Evolutionary conservation across 2,888 invertebrate species (phyloP).

Genomic region (Norana najaformis): DNA sequence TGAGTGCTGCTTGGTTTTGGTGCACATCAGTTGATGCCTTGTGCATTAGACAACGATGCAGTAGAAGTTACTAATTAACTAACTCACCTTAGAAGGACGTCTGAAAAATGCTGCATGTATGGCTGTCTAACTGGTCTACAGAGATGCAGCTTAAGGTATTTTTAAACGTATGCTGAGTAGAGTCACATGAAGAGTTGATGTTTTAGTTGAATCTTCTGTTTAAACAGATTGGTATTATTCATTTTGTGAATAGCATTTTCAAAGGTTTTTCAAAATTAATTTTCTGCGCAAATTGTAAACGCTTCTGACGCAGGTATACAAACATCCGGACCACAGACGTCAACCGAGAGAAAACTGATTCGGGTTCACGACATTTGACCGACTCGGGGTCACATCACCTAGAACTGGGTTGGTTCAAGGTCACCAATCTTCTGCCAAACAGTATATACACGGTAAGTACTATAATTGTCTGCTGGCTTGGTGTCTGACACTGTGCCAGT

Average conservation of each 20-base stretch:
- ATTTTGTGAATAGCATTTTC: too few species aligned
- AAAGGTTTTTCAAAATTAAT: background rate
- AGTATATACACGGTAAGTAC: conserved; percentile 31
- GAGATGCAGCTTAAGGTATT: too few species aligned
- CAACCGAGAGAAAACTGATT: conserved; percentile 68
- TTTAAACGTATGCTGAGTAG: too few species aligned
- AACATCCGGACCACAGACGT: conserved; percentile 28
- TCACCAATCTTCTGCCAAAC: conserved; percentile 91
- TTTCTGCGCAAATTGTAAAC: background rate
- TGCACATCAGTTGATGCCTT: too few species aligned
- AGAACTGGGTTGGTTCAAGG: conserved; percentile 91
- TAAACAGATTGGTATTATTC: background rate
- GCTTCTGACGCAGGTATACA: background rate
- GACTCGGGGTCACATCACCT: conserved; percentile 95
- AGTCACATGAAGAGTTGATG: background rate
- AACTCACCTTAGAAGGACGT: too few species aligned
- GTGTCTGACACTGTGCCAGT: background rate
- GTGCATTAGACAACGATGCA: too few species aligned
- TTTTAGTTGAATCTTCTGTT: background rate
- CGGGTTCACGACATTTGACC: conserved; percentile 93
- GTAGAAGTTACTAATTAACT: too few species aligned
- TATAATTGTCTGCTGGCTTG: background rate
- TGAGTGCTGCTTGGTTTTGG: too few species aligned
- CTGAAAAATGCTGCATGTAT: too few species aligned
- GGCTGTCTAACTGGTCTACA: too few species aligned